These are phyloP conservation scores for Chromis chromis DNA, from an alignment of 2,797 vertebrate genomes.

Conservation along the genomic window DNA sequence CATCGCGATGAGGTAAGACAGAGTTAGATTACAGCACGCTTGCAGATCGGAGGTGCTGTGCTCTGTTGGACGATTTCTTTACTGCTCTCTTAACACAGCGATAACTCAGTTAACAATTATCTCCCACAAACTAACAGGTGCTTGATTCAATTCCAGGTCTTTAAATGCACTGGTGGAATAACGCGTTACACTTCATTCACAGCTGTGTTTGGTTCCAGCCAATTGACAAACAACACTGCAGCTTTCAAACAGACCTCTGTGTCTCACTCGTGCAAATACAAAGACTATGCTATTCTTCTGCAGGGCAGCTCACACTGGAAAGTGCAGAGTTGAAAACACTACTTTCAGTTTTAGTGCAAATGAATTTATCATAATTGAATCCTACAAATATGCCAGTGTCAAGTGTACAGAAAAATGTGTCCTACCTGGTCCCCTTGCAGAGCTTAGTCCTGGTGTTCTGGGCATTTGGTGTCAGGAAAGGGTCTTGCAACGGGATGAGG, in stretches of 20 bases:
- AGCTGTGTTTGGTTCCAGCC: constrained; percentile 50
- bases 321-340: constrained; percentile 12
- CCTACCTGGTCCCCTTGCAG: constrained; percentile 81
- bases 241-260: constrained; percentile 62
- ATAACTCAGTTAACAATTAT: constrained; percentile 78
- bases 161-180: constrained; percentile 55
- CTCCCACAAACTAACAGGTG: constrained; percentile 81
- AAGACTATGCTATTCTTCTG: constrained; percentile 69
- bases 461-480: constrained; percentile 74
- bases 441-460: constrained; percentile 71
- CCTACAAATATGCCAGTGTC: neutral
- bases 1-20: neutral
- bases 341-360: constrained; percentile 25
- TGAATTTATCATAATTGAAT: neutral
- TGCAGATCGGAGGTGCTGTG: constrained; percentile 29
- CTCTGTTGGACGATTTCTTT: constrained; percentile 49
- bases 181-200: constrained; percentile 58
- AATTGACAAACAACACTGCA: constrained; percentile 51
- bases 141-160: constrained; percentile 73
- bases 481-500: constrained; percentile 77
- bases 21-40: constrained; percentile 1
- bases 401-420: constrained; percentile 39
- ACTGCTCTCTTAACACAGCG: constrained; percentile 70
- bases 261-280: constrained; percentile 65
- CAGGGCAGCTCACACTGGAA: constrained; percentile 30